phyloP scores from a whole-genome alignment of 2,797 vertebrate species.

The Aselliscus stoliczkanus region DNA sequence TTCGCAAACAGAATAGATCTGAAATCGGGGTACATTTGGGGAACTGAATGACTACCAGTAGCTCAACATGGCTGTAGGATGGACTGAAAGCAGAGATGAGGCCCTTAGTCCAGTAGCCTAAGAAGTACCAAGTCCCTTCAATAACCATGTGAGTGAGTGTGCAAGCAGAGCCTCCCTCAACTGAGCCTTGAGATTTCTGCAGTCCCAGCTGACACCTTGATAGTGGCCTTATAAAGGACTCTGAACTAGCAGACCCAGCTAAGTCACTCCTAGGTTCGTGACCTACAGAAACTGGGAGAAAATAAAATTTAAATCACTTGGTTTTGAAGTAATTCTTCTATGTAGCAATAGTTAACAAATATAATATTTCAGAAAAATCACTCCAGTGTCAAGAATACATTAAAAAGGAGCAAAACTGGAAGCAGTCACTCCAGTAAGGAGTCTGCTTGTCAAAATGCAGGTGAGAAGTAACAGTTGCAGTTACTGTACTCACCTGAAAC shows the following conservation, averaged over 20 bases:
- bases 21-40: background rate
- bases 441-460: background rate
- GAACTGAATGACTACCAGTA: background rate
- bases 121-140: background rate
- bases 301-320: background rate
- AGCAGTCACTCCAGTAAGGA: background rate
- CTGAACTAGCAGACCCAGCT: background rate
- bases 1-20: background rate
- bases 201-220: background rate
- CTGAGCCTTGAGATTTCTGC: background rate
- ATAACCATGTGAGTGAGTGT: background rate
- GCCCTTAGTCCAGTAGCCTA: background rate
- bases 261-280: background rate
- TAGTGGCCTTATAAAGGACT: background rate
- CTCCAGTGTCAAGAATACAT: background rate
- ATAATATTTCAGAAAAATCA: background rate
- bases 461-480: background rate
- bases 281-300: background rate
- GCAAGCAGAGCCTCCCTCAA: background rate
- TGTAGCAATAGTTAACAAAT: background rate
- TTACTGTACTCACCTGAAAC: background rate
- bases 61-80: background rate
- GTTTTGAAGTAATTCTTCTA: background rate
- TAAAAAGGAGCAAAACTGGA: background rate
- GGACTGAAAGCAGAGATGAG: background rate